phyloP scores from a whole-genome alignment of 2,113 vertebrate genomes.

The Ivindomyrus marchei region DNA sequence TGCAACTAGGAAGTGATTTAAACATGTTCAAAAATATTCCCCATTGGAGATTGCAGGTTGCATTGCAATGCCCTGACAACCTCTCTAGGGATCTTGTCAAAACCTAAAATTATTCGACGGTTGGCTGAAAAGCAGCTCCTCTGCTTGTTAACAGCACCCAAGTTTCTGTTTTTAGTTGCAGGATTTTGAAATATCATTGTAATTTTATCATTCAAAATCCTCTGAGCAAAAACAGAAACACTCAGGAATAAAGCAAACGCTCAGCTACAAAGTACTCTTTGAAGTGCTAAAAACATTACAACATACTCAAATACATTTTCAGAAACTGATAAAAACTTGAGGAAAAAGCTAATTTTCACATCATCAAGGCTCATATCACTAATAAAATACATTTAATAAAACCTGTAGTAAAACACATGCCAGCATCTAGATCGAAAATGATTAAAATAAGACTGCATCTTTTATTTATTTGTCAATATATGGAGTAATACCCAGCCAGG shows the following conservation, averaged over 20 bases:
- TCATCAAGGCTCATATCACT: neutral
- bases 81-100: constrained; percentile 6
- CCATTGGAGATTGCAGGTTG: constrained; percentile 4
- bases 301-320: neutral
- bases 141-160: neutral
- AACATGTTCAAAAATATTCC: neutral
- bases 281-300: neutral
- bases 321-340: neutral
- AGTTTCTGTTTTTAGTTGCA: neutral
- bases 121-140: neutral
- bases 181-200: neutral
- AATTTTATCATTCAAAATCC: neutral
- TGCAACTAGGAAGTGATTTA: neutral
- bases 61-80: constrained; percentile 1
- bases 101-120: neutral
- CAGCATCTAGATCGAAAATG: neutral
- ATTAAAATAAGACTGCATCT: neutral
- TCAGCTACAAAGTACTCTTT: neutral
- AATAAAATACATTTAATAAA: neutral
- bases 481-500: neutral
- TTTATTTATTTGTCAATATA: neutral
- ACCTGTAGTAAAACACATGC: neutral
- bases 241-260: neutral
- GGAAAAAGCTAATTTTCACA: neutral
- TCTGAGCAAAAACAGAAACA: neutral